A percentile compares a stretch with the other conserved stretches of the same genome.
Evolutionary conservation across 1,140 invertebrate genomes (phyloP).

Genomic region (Lepeophtheirus salmonis): DNA sequence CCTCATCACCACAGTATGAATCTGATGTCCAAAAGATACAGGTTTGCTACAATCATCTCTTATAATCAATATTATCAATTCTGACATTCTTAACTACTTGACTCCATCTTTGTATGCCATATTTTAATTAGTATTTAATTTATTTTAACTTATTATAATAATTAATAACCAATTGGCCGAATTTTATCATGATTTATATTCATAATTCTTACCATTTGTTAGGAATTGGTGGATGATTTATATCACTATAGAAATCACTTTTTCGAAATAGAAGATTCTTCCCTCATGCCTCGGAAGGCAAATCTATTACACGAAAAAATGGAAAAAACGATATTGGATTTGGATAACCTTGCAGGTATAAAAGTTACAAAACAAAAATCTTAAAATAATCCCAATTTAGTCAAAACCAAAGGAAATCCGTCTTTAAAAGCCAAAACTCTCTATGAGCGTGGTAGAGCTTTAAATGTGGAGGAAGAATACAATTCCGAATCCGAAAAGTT

Average conservation of each 20-base stretch:
- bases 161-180: no score
- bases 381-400: neutral
- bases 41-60: no score
- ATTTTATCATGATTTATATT: no score
- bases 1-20: no score
- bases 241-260: slow-evolving; percentile 54
- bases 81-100: no score
- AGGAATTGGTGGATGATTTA: slow-evolving; percentile 43
- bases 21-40: no score
- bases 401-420: slow-evolving; percentile 27
- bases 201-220: no score
- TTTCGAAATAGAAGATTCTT: slow-evolving; percentile 49
- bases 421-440: slow-evolving; percentile 44
- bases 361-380: neutral
- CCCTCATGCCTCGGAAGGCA: slow-evolving; percentile 44
- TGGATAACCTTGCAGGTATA: slow-evolving; percentile 47
- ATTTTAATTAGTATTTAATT: no score
- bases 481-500: slow-evolving; percentile 45
- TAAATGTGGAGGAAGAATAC: slow-evolving; percentile 50
- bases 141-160: no score
- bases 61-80: no score
- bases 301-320: slow-evolving; percentile 44
- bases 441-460: slow-evolving; percentile 49
- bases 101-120: no score
- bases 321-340: slow-evolving; percentile 38